These are phyloP conservation scores for Drepanosiphum platanoidis DNA, from an alignment of 2,888 invertebrate species.

Conservation along the genomic window DNA sequence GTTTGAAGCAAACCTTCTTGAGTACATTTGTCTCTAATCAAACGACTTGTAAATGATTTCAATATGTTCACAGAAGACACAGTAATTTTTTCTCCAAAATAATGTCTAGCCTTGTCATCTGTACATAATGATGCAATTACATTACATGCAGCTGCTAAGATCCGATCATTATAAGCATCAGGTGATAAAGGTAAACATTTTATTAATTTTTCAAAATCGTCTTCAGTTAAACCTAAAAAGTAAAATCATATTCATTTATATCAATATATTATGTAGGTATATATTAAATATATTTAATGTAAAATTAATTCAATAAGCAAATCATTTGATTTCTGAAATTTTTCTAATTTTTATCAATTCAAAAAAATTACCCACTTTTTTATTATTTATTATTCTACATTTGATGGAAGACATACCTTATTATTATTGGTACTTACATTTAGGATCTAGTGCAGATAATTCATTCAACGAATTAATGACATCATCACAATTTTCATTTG, in stretches of 20 bases:
- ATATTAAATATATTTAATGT: background rate
- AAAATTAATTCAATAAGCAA: background rate
- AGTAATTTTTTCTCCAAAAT: constrained; percentile 41
- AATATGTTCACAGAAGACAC: constrained; percentile 25
- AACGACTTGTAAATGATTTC: constrained; percentile 19
- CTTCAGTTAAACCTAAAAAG: constrained; percentile 34
- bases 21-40: background rate
- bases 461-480: constrained; percentile 33
- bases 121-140: constrained; percentile 47
- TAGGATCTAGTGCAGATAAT: constrained; percentile 45
- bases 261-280: background rate
- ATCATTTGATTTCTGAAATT: no score
- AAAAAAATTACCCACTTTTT: background rate
- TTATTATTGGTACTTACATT: constrained; percentile 27
- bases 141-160: constrained; percentile 43
- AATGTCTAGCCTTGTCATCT: constrained; percentile 43
- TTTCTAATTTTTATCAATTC: background rate
- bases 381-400: no score
- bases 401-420: no score
- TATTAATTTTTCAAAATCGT: constrained; percentile 40
- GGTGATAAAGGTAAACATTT: constrained; percentile 36
- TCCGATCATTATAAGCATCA: constrained; percentile 3
- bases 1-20: constrained; percentile 49
- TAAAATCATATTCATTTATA: background rate
- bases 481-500: background rate